These are phyloP conservation scores for Anarhynchus alexandrinus DNA, from an alignment of 2,113 vertebrate genomes.

Conservation along the genomic window DNA sequence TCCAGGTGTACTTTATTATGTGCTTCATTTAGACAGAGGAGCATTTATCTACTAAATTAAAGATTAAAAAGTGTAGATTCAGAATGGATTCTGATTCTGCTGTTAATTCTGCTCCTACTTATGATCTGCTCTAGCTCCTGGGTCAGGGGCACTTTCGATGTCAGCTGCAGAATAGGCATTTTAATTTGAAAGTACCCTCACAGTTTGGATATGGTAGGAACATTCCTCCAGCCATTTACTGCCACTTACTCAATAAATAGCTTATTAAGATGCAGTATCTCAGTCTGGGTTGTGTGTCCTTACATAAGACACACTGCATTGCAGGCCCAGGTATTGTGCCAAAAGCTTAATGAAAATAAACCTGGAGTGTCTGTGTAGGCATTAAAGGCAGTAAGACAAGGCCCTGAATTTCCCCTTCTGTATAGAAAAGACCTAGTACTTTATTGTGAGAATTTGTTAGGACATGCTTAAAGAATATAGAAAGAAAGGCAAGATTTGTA, in stretches of 20 bases:
- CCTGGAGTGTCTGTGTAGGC: background rate
- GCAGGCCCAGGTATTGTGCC: background rate
- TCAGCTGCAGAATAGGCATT: background rate
- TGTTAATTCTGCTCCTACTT: background rate
- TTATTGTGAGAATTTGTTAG: background rate
- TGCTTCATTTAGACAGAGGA: background rate
- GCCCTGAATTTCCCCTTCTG: background rate
- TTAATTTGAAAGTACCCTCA: background rate
- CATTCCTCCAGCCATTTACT: background rate
- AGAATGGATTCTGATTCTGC: background rate
- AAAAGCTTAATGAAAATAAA: background rate
- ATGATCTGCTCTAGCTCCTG: background rate
- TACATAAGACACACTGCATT: background rate
- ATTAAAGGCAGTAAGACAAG: background rate
- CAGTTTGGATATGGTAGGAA: background rate
- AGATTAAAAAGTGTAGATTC: background rate
- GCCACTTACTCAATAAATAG: background rate
- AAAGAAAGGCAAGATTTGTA: background rate
- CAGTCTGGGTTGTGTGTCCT: background rate
- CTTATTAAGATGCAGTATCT: background rate
- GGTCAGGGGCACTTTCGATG: background rate
- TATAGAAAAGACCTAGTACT: background rate
- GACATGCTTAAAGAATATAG: background rate
- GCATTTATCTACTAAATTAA: background rate
- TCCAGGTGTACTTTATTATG: background rate